A percentile compares a stretch with the other conserved stretches of the same genome.
phyloP scores from a whole-genome alignment of 1,140 invertebrate species.

The Cataglyphis hispanica region DNA sequence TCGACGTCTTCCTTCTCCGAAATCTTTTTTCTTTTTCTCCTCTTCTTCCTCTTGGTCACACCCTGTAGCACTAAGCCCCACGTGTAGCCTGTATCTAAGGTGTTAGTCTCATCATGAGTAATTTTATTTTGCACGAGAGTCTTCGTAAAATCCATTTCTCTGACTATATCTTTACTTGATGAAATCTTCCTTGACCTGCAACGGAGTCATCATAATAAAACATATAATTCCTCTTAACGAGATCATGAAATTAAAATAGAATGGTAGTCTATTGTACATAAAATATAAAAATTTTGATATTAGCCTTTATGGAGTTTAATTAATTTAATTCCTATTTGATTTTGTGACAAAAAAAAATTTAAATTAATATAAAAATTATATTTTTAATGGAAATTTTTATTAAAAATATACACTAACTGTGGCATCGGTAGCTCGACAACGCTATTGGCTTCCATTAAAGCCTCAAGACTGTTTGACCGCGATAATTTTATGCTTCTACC shows the following conservation, averaged over 20 bases:
- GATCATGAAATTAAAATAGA: background rate
- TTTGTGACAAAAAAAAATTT: background rate
- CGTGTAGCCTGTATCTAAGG: conserved; percentile 75
- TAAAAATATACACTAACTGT: conserved; percentile 81
- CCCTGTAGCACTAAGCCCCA: conserved; percentile 84
- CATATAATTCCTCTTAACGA: background rate
- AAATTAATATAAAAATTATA: conserved; percentile 2
- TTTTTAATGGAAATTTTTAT: background rate
- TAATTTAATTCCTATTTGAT: background rate
- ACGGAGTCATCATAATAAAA: conserved; percentile 17
- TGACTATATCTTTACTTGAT: conserved; percentile 55
- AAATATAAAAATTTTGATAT: background rate
- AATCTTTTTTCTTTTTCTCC: conserved; percentile 59
- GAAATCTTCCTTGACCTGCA: conserved; percentile 77
- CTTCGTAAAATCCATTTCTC: conserved; percentile 80
- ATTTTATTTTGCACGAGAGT: conserved; percentile 78
- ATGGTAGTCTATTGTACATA: background rate
- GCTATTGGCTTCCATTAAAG: conserved; percentile 84
- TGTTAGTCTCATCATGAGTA: conserved; percentile 54
- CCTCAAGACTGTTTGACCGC: conserved; percentile 79
- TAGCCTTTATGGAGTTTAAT: background rate
- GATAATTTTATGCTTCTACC: conserved; percentile 66
- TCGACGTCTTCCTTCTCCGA: conserved; percentile 29
- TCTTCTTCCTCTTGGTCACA: conserved; percentile 77
- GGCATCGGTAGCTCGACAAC: conserved; percentile 89